These are phyloP conservation scores for Ophioninae sp. DNA, from an alignment of 2,888 invertebrate genomes.

Conservation along the genomic window DNA sequence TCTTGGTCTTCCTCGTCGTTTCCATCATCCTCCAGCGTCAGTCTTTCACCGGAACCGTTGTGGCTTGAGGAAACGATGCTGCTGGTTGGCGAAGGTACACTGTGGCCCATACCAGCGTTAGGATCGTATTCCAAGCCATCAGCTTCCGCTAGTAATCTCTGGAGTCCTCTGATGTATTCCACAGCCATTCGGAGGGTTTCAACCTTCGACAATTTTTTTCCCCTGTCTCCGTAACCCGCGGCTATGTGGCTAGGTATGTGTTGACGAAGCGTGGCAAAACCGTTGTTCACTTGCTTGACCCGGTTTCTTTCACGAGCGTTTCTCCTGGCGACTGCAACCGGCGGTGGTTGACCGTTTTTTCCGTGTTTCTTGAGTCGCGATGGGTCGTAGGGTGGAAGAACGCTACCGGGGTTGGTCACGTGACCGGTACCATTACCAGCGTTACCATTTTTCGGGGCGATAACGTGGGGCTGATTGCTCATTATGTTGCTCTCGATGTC, in stretches of 20 bases:
- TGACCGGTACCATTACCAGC: conserved; percentile 28
- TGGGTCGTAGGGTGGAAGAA: conserved; percentile 81
- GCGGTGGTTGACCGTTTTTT: conserved; percentile 84
- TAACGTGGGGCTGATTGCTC: conserved; percentile 72
- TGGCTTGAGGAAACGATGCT: conserved; percentile 79
- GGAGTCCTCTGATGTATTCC: conserved; percentile 92
- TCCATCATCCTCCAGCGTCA: conserved; percentile 81
- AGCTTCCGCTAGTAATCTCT: conserved; percentile 88
- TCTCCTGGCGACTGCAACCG: conserved; percentile 91
- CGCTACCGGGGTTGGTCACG: conserved; percentile 65
- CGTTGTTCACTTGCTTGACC: conserved; percentile 95
- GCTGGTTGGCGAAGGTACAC: conserved; percentile 79
- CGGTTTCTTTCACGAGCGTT: conserved; percentile 96
- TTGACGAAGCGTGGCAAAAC: conserved; percentile 92
- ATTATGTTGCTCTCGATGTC: conserved; percentile 79
- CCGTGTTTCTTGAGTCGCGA: conserved; percentile 80
- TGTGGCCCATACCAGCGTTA: conserved; percentile 77
- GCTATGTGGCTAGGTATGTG: conserved; percentile 93
- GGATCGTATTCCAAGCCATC: conserved; percentile 82
- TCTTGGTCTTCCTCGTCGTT: conserved; percentile 66
- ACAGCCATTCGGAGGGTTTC: conserved; percentile 95
- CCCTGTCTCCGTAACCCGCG: conserved; percentile 85
- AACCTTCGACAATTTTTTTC: conserved; percentile 93
- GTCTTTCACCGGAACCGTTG: conserved; percentile 79
- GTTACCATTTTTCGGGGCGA: conserved; percentile 68